Conservation (phyloP, 2,113 vertebrate genomes). For the Probosciger aterrimus region DNA sequence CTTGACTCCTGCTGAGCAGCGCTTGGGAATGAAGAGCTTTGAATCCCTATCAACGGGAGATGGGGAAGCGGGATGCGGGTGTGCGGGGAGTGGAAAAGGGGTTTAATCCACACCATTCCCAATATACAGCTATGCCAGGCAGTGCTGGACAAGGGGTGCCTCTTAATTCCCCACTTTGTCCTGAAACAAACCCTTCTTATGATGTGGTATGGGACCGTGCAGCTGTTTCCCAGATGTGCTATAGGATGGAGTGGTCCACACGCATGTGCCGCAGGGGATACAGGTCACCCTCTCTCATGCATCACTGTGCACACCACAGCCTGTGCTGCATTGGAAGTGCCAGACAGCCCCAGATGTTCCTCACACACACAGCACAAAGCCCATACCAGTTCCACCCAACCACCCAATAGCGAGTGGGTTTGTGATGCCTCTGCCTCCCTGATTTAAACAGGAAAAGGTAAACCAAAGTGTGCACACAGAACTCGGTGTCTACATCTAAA, state of each 20-base stretch:
- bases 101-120: neutral
- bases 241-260: neutral
- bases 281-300: neutral
- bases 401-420: rapidly evolving
- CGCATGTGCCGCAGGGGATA: rapidly evolving
- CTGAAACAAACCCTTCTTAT: neutral
- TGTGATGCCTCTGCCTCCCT: rapidly evolving
- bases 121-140: neutral
- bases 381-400: neutral
- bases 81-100: neutral
- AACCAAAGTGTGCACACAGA: neutral
- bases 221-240: neutral
- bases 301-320: neutral
- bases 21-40: conserved; percentile 18
- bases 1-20: conserved; percentile 8
- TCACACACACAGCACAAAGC: rapidly evolving
- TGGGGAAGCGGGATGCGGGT: neutral
- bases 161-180: neutral
- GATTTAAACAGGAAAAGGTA: neutral
- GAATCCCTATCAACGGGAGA: neutral
- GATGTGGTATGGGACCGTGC: rapidly evolving
- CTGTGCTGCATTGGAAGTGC: rapidly evolving
- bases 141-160: neutral
- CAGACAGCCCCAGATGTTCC: too few relatives aligned
- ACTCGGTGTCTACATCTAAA: neutral